Evolutionary conservation across 1,140 invertebrate species (phyloP).

Genomic region (Coboldia fuscipes): DNA sequence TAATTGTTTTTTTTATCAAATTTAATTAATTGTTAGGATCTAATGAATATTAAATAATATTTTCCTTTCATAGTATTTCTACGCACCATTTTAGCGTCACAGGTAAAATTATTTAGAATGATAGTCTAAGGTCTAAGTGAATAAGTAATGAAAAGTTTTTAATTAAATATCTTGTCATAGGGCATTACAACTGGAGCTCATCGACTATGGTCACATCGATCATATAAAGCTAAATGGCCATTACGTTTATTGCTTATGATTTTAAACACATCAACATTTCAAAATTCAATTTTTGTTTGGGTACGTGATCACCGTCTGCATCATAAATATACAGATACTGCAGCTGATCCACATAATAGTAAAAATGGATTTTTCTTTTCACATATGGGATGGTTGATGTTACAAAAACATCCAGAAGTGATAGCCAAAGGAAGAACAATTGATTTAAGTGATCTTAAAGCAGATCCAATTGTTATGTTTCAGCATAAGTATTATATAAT

Average conservation of each 20-base stretch:
- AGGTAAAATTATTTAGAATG: no score
- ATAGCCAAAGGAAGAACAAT: conserved; percentile 43
- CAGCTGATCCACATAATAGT: conserved; percentile 41
- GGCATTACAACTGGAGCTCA: conserved; percentile 68
- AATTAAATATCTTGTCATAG: no score
- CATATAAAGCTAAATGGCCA: conserved; percentile 58
- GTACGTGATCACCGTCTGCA: conserved; percentile 46
- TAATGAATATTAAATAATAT: no score
- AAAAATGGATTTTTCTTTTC: conserved; percentile 42
- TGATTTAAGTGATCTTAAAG: conserved; percentile 54
- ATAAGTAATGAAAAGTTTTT: no score
- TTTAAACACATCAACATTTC: conserved; percentile 24
- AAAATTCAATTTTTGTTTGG: conserved; percentile 30
- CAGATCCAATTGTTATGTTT: conserved; percentile 52
- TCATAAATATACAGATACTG: conserved; percentile 42
- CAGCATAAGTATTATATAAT: conserved; percentile 64
- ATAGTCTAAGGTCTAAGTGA: no score
- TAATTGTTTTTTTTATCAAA: no score
- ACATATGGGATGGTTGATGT: conserved; percentile 43
- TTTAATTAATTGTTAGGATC: no score
- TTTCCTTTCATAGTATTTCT: no score
- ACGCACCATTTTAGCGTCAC: no score
- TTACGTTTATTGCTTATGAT: conserved; percentile 32
- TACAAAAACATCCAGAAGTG: conserved; percentile 35
- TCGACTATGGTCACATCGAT: conserved; percentile 60